Evolutionary conservation across 2,888 invertebrate genomes (phyloP).

Genomic region (Eugnorisma glareosa): DNA sequence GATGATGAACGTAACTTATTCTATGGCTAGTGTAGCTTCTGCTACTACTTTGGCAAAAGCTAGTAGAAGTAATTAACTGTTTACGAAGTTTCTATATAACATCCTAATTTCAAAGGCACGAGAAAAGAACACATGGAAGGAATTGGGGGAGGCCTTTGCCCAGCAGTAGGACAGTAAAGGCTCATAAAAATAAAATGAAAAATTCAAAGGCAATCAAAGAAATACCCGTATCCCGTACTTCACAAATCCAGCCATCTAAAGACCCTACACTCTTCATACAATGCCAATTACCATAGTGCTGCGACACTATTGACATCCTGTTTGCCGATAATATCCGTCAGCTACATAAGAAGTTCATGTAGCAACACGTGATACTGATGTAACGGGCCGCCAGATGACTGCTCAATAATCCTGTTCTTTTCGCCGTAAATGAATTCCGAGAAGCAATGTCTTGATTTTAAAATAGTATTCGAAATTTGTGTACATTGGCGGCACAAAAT

Average conservation of each 20-base stretch:
- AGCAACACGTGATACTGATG: slow-evolving; percentile 40
- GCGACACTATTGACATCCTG: slow-evolving; percentile 7
- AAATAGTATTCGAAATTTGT: slow-evolving; percentile 43
- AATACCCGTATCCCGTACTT: neutral
- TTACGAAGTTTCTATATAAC: neutral
- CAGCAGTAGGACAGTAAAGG: no score
- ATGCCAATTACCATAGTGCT: slow-evolving; percentile 26
- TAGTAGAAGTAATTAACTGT: neutral
- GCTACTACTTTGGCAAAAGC: neutral
- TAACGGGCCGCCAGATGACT: slow-evolving; percentile 59
- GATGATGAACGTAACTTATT: neutral
- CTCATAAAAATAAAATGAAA: no score
- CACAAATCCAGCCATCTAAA: neutral
- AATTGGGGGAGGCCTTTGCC: no score
- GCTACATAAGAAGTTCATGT: slow-evolving; percentile 1
- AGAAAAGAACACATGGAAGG: no score
- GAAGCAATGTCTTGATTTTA: slow-evolving; percentile 39
- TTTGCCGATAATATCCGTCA: slow-evolving; percentile 42
- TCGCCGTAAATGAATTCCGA: slow-evolving; percentile 50
- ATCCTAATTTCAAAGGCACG: neutral
- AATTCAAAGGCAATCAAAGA: neutral
- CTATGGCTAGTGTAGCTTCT: neutral
- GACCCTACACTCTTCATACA: neutral
- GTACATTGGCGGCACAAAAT: slow-evolving; percentile 7
- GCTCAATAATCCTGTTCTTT: slow-evolving; percentile 62